These are phyloP conservation scores for Parauchenoglanis punctatus DNA, from an alignment of 2,797 vertebrate species.

Conservation along the genomic window DNA sequence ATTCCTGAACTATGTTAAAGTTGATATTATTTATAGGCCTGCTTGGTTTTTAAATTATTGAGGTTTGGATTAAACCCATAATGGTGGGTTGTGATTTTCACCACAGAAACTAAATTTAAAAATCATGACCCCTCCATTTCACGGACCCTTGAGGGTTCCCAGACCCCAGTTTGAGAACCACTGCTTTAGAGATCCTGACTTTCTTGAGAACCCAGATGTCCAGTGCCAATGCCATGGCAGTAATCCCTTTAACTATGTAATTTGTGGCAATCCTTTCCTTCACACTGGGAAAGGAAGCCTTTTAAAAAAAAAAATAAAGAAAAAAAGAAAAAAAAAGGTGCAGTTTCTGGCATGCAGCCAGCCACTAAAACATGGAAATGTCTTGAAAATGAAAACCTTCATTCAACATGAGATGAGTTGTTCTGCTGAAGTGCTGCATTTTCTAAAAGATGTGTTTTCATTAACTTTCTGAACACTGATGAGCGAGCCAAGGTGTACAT, in stretches of 20 bases:
- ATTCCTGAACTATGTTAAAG: not conserved
- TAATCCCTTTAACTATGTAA: constrained; percentile 36
- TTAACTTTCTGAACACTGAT: not conserved
- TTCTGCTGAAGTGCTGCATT: not conserved
- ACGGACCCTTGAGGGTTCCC: not conserved
- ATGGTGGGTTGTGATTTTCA: not conserved
- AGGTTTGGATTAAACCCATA: not conserved
- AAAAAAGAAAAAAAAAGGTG: not conserved
- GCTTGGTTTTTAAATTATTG: not conserved
- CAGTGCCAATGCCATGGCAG: constrained; percentile 16
- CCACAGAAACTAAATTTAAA: not conserved
- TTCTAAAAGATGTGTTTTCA: constrained; percentile 12
- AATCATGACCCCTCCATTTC: not conserved
- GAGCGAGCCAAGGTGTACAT: constrained; percentile 38
- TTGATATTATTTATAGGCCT: not conserved
- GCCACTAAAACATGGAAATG: constrained; percentile 32
- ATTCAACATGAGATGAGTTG: constrained; percentile 6
- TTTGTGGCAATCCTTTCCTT: constrained; percentile 34
- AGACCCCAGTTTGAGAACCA: not conserved
- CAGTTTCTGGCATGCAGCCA: constrained; percentile 20
- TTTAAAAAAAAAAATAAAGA: not conserved
- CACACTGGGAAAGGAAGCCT: constrained; percentile 16
- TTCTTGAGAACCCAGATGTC: constrained; percentile 23
- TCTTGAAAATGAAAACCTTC: constrained; percentile 20
- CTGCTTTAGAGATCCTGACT: constrained; percentile 15